A percentile compares a stretch with the other conserved stretches of the same genome.
phyloP scores from a whole-genome alignment of 2,113 vertebrate species.

The Periophthalmodon schlosseri region DNA sequence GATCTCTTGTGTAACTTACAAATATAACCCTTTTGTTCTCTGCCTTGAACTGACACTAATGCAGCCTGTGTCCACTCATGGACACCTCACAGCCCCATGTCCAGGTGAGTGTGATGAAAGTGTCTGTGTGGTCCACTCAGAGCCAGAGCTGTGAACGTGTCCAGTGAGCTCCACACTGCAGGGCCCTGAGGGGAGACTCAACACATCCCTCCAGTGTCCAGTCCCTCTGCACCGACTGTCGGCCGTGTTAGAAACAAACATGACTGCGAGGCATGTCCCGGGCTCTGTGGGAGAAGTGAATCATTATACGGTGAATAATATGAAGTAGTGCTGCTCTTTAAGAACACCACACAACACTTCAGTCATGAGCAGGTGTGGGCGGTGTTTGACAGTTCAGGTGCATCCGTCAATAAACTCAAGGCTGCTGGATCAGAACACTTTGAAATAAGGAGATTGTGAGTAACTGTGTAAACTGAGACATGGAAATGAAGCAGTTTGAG shows the following conservation, averaged over 20 bases:
- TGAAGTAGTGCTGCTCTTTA: constrained; percentile 42
- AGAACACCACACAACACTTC: constrained; percentile 44
- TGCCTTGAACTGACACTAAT: not conserved
- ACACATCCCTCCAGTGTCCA: constrained; percentile 51
- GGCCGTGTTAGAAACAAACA: constrained; percentile 59
- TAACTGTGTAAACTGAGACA: not conserved
- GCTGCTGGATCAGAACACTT: not conserved
- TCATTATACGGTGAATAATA: constrained; percentile 50
- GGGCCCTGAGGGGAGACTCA: constrained; percentile 38
- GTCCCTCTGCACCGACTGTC: constrained; percentile 44
- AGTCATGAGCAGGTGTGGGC: constrained; percentile 12
- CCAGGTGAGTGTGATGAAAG: constrained; percentile 1
- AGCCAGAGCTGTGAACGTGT: constrained; percentile 25
- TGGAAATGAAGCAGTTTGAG: not conserved
- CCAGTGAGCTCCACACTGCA: constrained; percentile 39
- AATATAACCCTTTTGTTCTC: not conserved
- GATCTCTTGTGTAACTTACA: no score
- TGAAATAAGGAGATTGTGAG: not conserved
- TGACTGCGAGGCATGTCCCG: constrained; percentile 45
- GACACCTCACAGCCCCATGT: constrained; percentile 5
- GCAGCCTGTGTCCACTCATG: not conserved
- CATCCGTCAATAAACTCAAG: not conserved
- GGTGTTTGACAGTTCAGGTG: not conserved
- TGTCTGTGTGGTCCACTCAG: constrained; percentile 8
- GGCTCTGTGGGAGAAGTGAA: constrained; percentile 51